Evolutionary conservation across 2,888 invertebrate genomes (phyloP), one percentile per base, ranked within the genome.

Genomic region (Dryobota labecula): DNA sequence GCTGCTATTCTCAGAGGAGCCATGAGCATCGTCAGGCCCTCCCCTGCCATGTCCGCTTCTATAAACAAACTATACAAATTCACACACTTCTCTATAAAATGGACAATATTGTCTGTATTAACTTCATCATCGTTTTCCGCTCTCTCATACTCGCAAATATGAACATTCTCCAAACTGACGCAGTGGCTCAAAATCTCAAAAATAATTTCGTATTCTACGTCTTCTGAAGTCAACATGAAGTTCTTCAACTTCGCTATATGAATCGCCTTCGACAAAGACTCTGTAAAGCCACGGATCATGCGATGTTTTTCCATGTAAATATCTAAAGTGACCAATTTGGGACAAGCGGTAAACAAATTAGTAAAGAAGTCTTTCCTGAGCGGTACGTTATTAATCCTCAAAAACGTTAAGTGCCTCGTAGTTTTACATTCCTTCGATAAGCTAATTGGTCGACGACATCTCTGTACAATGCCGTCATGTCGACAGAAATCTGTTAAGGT

Each of bases 31-130:
- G 88, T 89, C 49, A 91, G 68, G 1, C 73, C 67, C 51, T 89
- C 83, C 0, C 87, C 85, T 3, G 86, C 69, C 87, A 90, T 84
- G 41, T 89, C 88, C 0, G 90, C 84, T 70, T 90, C 90, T 27
- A 91, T 89, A 69, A 90, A 90, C 53, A 91, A 78, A 82, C 90
- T 91, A 58, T 90, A 90, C 65, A 91, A 73, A 61, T 85, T 82
- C 13, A 78, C 62, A 70, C 89, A 89, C 5, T 81, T 85, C 62
- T 87, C 76, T 67, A 91, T 84, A 60, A 89, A 78, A 3, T 61
- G 6, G 27, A 80, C 65, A 41, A 88, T 83, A 24, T 84, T 85
- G 27, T 36, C 54, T 0, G 68, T 47, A 33, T 70, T 68, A 2
- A 85, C 56, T 24, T 73, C 41, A 33, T 80, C 68, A 2, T 82